These are phyloP conservation scores for Phoxinus dragarum DNA, from an alignment of 2,797 vertebrate genomes.

Conservation along the genomic window DNA sequence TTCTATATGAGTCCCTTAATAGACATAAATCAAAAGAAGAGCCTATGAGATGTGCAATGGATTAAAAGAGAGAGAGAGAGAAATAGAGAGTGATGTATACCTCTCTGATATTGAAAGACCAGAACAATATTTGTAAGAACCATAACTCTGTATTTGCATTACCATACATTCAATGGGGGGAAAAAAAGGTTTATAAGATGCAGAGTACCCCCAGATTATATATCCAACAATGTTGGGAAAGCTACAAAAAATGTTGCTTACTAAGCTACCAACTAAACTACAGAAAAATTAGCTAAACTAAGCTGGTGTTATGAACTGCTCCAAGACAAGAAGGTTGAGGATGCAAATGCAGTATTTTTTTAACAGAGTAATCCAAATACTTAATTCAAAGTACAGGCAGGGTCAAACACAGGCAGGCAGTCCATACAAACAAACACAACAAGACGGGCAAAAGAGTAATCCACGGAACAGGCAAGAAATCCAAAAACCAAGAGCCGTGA, in stretches of 20 bases:
- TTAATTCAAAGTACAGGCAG: no score
- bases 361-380: no score
- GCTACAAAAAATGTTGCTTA: neutral
- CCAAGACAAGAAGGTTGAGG: no score
- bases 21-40: constrained; percentile 51
- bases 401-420: no score
- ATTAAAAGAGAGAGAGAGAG: constrained; percentile 16
- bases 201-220: neutral
- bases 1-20: constrained; percentile 51
- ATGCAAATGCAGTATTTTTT: no score
- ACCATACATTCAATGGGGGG: neutral
- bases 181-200: neutral
- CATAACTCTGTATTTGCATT: neutral
- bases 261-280: neutral
- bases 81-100: neutral
- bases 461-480: no score
- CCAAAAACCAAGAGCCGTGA: no score
- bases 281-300: neutral
- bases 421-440: no score
- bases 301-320: neutral
- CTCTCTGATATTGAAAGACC: constrained; percentile 10
- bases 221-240: neutral
- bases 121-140: constrained; percentile 19
- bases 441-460: no score
- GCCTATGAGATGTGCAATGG: constrained; percentile 27